Base-by-base conservation (phyloP, 2,888 invertebrate species). In the Gisinianus flammeolus region DNA sequence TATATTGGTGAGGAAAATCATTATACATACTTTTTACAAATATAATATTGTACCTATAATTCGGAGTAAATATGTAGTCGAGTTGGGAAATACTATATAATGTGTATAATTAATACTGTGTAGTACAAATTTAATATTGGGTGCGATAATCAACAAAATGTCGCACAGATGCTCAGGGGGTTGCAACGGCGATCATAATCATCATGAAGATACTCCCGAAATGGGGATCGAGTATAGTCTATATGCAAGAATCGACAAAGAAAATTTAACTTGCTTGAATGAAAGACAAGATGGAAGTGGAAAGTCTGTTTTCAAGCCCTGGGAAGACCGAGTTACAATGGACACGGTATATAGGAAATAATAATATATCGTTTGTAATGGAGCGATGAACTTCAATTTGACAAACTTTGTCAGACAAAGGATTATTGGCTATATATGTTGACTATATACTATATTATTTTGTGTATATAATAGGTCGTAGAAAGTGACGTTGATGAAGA, bases 401-500 rank as follows among this genome's bases (percentile, higher is more conserved):
- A n/a, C n/a, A n/a, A n/a, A n/a, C n/a, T n/a, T n/a, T n/a, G n/a
- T n/a, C n/a, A n/a, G n/a, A n/a, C n/a, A n/a, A n/a, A n/a, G n/a
- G 52, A 44, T 44, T 44, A 44, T 44, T 16, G 10, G 16, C 8
- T 16, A 44, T 44, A 44, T 44, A 8, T 44, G 24, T 56, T 56
- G 19, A 30, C 16, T 31, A 10, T 24, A 6, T 31, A 19, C 31
- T 31, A 33, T 30, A 31, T 30, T 4, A n/a, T 5, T 66, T 8
- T 66, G 66, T 26, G 88, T 88, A 84, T 81, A 81, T 87, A 89
- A 30, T 87, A 97, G 96, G 95, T 89, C 90, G 98, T 98, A 0
- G 93, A 96, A 88, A 98, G 98, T 88, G 98, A 98, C 90, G 93
- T 92, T 0, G 98, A 98, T 88, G 94, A 95, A 87, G 98, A 99